Percentiles rank a stretch among this genome's conserved stretches.
Evolutionary conservation across 2,113 vertebrate genomes (phyloP).

Genomic region (Rousettus leschenaultii): DNA sequence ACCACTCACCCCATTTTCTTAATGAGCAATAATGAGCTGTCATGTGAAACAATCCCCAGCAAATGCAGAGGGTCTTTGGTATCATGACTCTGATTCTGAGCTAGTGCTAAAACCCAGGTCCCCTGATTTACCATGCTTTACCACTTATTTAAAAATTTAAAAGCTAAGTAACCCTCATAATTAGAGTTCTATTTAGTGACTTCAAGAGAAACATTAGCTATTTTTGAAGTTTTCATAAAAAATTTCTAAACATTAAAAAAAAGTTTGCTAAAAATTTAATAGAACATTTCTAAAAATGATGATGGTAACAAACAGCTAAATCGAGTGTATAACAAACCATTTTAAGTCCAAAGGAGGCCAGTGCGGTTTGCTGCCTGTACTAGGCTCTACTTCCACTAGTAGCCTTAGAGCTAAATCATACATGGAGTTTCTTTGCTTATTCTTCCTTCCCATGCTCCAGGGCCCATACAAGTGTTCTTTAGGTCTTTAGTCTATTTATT

Average conservation of each 20-base stretch:
- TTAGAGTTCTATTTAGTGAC: not conserved
- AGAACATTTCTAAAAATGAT: not conserved
- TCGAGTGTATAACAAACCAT: not conserved
- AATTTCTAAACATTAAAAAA: not conserved
- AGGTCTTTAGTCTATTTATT: not conserved
- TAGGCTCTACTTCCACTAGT: not conserved
- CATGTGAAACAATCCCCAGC: not conserved
- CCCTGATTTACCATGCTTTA: not conserved
- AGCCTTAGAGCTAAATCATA: not conserved
- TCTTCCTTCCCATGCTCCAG: not conserved
- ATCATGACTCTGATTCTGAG: not conserved
- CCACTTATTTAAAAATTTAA: not conserved
- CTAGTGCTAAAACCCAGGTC: not conserved
- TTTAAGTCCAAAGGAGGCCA: not conserved
- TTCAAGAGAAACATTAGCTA: not conserved
- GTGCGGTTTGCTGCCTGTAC: not conserved
- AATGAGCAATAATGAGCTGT: not conserved
- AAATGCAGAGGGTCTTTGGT: not conserved
- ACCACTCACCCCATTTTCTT: not conserved
- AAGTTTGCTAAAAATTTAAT: not conserved
- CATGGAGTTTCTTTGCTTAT: too few species aligned
- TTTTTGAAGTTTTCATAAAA: not conserved
- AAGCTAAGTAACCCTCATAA: not conserved
- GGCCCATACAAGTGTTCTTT: not conserved
- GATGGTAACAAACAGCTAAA: not conserved